Base-by-base conservation (phyloP, 2,113 vertebrate genomes). In the Catharus minimus region DNA sequence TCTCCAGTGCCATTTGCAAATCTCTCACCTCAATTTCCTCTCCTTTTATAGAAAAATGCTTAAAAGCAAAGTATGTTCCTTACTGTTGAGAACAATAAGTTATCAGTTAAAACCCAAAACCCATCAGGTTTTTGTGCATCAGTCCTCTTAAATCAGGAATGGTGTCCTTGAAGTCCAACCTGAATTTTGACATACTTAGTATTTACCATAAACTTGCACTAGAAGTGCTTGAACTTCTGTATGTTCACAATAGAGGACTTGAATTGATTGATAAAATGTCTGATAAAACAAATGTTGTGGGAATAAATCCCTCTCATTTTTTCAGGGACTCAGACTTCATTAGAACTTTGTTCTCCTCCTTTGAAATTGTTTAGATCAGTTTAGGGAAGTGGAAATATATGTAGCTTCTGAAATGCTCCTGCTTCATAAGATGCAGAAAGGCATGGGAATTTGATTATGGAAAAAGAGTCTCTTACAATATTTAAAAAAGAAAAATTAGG, bases 401-500 rank as follows among this genome's bases (percentile, higher is more conserved):
- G 38, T 55, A 66, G 53, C 62, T 94, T 88, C 65, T 79, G 68
- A 92, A 95, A 91, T 62, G 13, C 41, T 77, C 8, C 7, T 56
- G 43, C 75, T 88, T 78, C 65, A 5, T 66, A 91, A 36, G 64
- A 74, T 82, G 91, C 74, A 83, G 88, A 27, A 82, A 78, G 69
- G 26, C 44, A 68, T 7, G 15, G 23, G 73, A 93, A 87, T 77
- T 65, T 56, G 57, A 88, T 92, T 90, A 77, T 67, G 41, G 77
- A 33, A 79, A 74, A 88, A 57, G 9, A 5, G 3, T 50, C 39
- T 92, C 18, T 64, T 69, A 53, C 10, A 87, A 43, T 46, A 88
- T 62, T 86, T 86, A 28, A 57, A 92, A 81, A 62, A 83, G 49
- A 94, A 78, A 92, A 96, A 73, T 58, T 79, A 67, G 32, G 27